phyloP scores from a whole-genome alignment of 2,113 vertebrate species.

The Pterocles burchelli region DNA sequence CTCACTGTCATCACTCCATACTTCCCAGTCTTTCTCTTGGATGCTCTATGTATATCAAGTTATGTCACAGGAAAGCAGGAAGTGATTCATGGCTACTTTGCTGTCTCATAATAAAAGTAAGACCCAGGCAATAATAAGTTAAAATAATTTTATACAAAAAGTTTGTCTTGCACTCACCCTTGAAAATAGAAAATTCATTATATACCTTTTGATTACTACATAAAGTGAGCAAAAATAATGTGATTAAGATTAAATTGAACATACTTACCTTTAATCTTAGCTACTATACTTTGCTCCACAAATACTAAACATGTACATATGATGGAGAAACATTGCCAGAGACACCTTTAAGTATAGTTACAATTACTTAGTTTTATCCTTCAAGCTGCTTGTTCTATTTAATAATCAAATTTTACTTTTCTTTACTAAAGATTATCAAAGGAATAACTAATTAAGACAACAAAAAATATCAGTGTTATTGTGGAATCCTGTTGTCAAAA shows the following conservation, averaged over 20 bases:
- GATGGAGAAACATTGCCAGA: not conserved
- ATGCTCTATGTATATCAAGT: not conserved
- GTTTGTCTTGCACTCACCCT: not conserved
- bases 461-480: not conserved
- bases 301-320: not conserved
- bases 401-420: not conserved
- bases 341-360: not conserved
- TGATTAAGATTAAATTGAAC: not conserved
- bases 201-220: not conserved
- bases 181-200: not conserved
- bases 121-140: not conserved
- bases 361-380: not conserved
- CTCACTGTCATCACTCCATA: not conserved
- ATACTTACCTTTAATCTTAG: not conserved
- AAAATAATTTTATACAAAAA: not conserved
- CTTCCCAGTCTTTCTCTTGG: not conserved
- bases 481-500: not conserved
- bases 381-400: not conserved
- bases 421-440: slow-evolving; percentile 5
- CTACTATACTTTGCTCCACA: not conserved
- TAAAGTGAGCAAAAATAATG: not conserved
- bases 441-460: not conserved
- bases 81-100: not conserved
- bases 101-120: not conserved
- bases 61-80: not conserved